phyloP scores from a whole-genome alignment of 2,797 vertebrate species.

The Coregonus sp. region DNA sequence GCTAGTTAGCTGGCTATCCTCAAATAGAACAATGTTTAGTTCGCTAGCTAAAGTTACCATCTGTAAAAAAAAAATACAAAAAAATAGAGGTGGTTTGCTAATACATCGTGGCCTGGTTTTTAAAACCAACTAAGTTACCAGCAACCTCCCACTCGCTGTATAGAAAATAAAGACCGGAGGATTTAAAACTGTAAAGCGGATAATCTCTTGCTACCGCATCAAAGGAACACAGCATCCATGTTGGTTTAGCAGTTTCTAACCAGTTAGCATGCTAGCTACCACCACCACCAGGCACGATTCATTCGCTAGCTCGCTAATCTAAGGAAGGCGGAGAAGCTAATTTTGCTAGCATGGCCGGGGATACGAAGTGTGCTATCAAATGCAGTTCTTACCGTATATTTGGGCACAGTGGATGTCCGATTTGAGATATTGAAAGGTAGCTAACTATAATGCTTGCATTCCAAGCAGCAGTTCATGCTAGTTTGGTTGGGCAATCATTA shows the following conservation, averaged over 20 bases:
- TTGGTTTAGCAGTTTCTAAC: constrained; percentile 43
- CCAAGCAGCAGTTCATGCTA: constrained; percentile 4
- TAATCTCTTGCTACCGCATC: constrained; percentile 59
- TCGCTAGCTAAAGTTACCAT: no score
- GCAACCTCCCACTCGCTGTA: neutral
- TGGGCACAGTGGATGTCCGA: neutral
- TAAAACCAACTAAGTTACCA: neutral
- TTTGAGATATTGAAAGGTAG: neutral
- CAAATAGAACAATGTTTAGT: no score
- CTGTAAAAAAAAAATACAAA: neutral
- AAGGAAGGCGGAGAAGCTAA: constrained; percentile 50
- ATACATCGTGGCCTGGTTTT: neutral
- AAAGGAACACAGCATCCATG: constrained; percentile 61
- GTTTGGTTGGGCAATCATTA: constrained; percentile 19
- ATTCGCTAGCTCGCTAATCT: constrained; percentile 62
- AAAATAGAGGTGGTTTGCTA: neutral
- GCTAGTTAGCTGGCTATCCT: no score
- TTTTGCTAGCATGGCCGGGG: neutral
- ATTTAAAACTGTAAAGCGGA: constrained; percentile 58
- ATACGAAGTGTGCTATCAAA: neutral
- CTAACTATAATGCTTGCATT: constrained; percentile 46
- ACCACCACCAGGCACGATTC: neutral
- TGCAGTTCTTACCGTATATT: constrained; percentile 47
- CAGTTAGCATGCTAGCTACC: neutral
- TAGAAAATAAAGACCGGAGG: constrained; percentile 40